These are phyloP conservation scores for Mustela erminea DNA, from an alignment of 2,797 vertebrate genomes.

Conservation along the genomic window DNA sequence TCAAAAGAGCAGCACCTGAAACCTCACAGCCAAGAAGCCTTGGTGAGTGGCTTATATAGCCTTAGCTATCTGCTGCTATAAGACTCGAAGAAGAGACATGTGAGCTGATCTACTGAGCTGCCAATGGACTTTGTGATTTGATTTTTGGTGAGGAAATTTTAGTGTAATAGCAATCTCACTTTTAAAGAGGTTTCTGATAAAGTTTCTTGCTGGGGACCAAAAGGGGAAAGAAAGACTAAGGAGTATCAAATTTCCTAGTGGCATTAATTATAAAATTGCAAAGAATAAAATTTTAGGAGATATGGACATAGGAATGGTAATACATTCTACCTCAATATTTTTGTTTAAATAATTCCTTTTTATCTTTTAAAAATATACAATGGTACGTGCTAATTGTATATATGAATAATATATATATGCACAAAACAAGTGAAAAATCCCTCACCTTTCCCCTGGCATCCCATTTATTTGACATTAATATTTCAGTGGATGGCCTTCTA, in stretches of 20 bases:
- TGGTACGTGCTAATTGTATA: background rate
- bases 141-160: conserved; percentile 30
- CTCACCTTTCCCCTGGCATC: background rate
- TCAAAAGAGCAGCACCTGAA: background rate
- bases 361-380: conserved; percentile 40
- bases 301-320: background rate
- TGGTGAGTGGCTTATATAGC: background rate
- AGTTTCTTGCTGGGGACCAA: background rate
- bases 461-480: conserved; percentile 5
- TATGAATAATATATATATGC: background rate
- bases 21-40: background rate
- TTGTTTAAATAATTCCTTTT: conserved; percentile 39
- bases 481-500: background rate
- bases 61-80: background rate
- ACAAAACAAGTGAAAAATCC: background rate
- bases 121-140: conserved; percentile 21
- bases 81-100: background rate
- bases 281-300: background rate
- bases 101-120: background rate
- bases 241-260: background rate
- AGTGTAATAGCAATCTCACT: background rate
- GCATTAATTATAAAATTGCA: conserved; percentile 32
- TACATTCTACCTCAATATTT: background rate
- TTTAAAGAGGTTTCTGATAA: background rate
- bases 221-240: background rate